Evolutionary conservation across 2,888 invertebrate genomes (phyloP).

Genomic region (Rhabditoides inermis): DNA sequence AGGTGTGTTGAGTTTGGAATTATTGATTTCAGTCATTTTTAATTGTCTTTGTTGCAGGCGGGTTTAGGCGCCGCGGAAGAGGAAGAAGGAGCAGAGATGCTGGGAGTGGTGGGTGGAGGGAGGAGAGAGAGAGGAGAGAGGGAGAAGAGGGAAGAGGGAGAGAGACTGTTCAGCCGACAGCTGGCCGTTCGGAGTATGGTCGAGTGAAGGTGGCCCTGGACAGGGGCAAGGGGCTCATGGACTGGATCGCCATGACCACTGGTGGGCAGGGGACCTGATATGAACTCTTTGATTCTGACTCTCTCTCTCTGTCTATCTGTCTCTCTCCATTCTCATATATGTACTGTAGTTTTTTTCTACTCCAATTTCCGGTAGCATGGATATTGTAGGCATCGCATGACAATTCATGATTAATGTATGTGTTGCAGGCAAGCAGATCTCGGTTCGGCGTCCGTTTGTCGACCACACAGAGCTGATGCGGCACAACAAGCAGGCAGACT

Average conservation of each 20-base stretch:
- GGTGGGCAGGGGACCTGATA: constrained; percentile 12
- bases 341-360: not conserved
- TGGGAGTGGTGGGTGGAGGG: too few relatives aligned
- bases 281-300: constrained; percentile 1
- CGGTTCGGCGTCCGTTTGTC: constrained; percentile 21
- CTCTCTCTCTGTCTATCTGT: not conserved
- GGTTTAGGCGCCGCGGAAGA: too few relatives aligned
- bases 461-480: constrained; percentile 37
- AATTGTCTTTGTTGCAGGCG: too few relatives aligned
- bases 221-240: constrained; percentile 43
- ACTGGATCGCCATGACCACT: constrained; percentile 40
- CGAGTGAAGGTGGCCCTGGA: constrained; percentile 42
- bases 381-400: too few relatives aligned
- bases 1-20: too few relatives aligned
- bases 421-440: too few relatives aligned
- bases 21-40: too few relatives aligned
- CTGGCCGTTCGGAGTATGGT: constrained; percentile 39
- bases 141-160: too few relatives aligned
- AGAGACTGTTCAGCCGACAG: too few relatives aligned
- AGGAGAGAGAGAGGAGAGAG: too few relatives aligned
- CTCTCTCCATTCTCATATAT: not conserved
- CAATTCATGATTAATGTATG: too few relatives aligned
- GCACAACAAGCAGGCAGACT: constrained; percentile 36
- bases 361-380: not conserved
- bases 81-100: too few relatives aligned